phyloP scores from a whole-genome alignment of 2,888 invertebrate species.

The Lepidocyrtoides sp. region DNA sequence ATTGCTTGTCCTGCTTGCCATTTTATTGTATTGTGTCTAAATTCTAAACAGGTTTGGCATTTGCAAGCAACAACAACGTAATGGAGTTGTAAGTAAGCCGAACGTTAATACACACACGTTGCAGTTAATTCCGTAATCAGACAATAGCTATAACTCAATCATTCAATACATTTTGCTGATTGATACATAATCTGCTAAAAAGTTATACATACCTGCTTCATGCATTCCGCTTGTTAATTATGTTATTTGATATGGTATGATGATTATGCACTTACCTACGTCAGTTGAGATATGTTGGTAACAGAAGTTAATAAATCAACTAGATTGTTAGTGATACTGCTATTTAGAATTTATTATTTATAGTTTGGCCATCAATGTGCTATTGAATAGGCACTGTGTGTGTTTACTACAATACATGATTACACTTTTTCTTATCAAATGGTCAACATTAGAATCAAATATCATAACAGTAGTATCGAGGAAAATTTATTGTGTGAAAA shows the following conservation, averaged over 20 bases:
- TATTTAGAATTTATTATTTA: slow-evolving; percentile 1
- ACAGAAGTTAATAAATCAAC: slow-evolving; percentile 14
- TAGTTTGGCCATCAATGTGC: not conserved
- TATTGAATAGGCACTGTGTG: not conserved
- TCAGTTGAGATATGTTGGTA: not conserved
- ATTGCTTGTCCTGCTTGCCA: not conserved
- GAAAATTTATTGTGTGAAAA: slow-evolving; percentile 24
- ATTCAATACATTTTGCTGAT: not conserved
- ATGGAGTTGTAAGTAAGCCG: not conserved
- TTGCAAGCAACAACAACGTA: not conserved
- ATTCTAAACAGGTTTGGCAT: slow-evolving; percentile 10
- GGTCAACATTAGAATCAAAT: slow-evolving; percentile 15
- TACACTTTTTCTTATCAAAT: not conserved
- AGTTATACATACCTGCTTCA: not conserved
- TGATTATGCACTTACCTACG: slow-evolving; percentile 12
- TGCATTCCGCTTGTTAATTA: not conserved
- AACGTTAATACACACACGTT: not conserved
- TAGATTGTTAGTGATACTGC: not conserved
- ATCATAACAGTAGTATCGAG: not conserved
- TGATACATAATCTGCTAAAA: slow-evolving; percentile 25
- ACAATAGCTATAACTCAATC: not conserved
- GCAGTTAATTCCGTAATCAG: not conserved
- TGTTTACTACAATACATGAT: not conserved
- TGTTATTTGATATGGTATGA: slow-evolving; percentile 42
- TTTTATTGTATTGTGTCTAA: not conserved